Evolutionary conservation across 2,888 invertebrate genomes (phyloP), one percentile per base, ranked within the genome.

Genomic region (Trachelus iudaicus): DNA sequence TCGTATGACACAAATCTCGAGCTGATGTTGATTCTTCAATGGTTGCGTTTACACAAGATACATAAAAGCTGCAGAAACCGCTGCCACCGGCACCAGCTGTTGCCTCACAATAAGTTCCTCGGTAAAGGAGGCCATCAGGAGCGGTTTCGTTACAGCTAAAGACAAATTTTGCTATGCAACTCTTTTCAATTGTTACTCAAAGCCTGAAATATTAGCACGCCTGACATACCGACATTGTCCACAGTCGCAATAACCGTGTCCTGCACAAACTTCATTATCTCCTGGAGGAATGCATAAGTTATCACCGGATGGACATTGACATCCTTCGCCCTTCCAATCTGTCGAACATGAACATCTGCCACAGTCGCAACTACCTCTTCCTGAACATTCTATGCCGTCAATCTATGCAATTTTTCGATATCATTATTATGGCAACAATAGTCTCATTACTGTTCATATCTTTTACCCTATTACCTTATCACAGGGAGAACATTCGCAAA

Each of bases 401-500:
- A 79, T 79, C 88, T 88, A 69, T 69, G 1, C 4, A 15, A 15
- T 40, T 40, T 4, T 40, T 40, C 0, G 40, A 13, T 40, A 40
- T 40, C 40, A 15, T 40, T 15, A 40, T 40, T 40, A 15, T 40
- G 4, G 4, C 13, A 40, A 4, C 40, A 40, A 13, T 13, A 40
- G 15, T 40, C 4, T 40, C 15, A 40, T 15, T 40, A 40, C 15
- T 40, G 4, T 15, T 37, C 40, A 40, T 40, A 40, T 15, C 30
- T 37, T 73, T 76, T 77, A 37, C 34, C 9, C 11, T 71, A 92
- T 90, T 81, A 94, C 94, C 89, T 92, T 90, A 69, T 92, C 92
- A 83, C 95, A 95, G 1, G 93, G 91, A 69, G 92, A 92, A 87
- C 95, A 95, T 89, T 95, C 94, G 85, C 95, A 95, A 87, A 92